phyloP scores from a whole-genome alignment of 2,113 vertebrate genomes.

The Ceuthmochares aereus region DNA sequence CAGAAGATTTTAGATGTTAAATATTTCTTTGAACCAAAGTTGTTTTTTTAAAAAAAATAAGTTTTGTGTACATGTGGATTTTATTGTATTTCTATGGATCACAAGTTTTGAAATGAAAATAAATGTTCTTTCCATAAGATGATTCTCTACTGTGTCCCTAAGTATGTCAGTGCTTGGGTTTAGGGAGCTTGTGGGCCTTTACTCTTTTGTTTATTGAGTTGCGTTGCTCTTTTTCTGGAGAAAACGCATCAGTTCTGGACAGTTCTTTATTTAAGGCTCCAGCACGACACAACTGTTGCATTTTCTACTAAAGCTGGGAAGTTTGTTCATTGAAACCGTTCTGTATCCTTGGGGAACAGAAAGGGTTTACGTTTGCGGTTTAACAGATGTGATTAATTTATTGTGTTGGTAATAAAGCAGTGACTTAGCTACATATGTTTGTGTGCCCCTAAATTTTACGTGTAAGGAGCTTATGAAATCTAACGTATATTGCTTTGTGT shows the following conservation, averaged over 20 bases:
- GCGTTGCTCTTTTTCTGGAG: not conserved
- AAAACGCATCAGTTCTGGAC: not conserved
- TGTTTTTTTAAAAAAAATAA: not conserved
- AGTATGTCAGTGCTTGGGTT: not conserved
- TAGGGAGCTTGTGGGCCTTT: not conserved
- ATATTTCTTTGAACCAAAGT: conserved; percentile 75
- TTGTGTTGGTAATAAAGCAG: not conserved
- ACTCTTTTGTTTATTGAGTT: not conserved
- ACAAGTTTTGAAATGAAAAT: conserved; percentile 69
- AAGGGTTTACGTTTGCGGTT: rapidly evolving
- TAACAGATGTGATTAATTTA: not conserved
- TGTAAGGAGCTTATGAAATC: not conserved
- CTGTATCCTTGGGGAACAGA: not conserved
- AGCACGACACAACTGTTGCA: not conserved
- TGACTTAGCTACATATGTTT: not conserved
- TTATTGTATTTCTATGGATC: conserved; percentile 74
- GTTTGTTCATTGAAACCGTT: not conserved
- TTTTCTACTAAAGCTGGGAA: not conserved
- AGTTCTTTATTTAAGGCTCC: not conserved
- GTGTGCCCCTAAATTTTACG: not conserved
- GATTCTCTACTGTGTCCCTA: not conserved
- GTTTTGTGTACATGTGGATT: conserved; percentile 72
- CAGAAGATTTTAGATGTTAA: conserved; percentile 66
- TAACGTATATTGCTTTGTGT: not conserved
- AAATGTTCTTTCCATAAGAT: conserved; percentile 69